Evolutionary conservation across 1,140 invertebrate species (phyloP).

Genomic region (Andricus grossulariae): DNA sequence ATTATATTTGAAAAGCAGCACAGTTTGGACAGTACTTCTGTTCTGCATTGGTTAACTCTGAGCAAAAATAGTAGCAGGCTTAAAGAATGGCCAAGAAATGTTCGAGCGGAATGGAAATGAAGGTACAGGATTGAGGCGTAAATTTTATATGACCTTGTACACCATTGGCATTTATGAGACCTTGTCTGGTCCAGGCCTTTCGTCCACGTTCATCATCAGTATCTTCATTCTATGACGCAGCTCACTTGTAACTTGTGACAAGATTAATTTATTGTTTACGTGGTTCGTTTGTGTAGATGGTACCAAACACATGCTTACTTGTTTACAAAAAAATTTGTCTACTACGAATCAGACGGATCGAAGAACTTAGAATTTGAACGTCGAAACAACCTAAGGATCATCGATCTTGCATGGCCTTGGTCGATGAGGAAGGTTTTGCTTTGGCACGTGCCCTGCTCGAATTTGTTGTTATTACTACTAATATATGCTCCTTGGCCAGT

Average conservation of each 20-base stretch:
- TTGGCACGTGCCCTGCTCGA: slow-evolving; percentile 46
- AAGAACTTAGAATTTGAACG: slow-evolving; percentile 34
- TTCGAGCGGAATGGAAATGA: neutral
- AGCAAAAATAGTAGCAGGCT: neutral
- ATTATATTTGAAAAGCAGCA: too few relatives aligned
- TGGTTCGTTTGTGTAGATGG: neutral
- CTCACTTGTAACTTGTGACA: neutral
- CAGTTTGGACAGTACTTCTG: too few relatives aligned
- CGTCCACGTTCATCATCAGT: neutral
- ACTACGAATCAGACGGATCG: slow-evolving; percentile 45
- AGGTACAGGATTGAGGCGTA: slow-evolving; percentile 23
- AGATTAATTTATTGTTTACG: slow-evolving; percentile 21
- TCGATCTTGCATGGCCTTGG: slow-evolving; percentile 53
- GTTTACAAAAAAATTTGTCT: slow-evolving; percentile 22
- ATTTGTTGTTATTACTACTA: slow-evolving; percentile 53
- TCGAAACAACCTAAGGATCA: slow-evolving; percentile 44
- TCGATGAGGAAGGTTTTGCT: slow-evolving; percentile 43
- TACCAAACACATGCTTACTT: neutral
- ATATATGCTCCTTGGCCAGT: slow-evolving; percentile 27
- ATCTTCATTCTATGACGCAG: slow-evolving; percentile 1
- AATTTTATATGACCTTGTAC: slow-evolving; percentile 6
- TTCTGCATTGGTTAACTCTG: neutral
- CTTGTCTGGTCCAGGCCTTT: slow-evolving; percentile 21
- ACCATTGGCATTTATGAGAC: slow-evolving; percentile 21
- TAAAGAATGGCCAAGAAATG: neutral